A percentile compares a stretch with the other conserved stretches of the same genome.
phyloP scores from a whole-genome alignment of 2,888 invertebrate species.

The Troglohyphantes excavatus region DNA sequence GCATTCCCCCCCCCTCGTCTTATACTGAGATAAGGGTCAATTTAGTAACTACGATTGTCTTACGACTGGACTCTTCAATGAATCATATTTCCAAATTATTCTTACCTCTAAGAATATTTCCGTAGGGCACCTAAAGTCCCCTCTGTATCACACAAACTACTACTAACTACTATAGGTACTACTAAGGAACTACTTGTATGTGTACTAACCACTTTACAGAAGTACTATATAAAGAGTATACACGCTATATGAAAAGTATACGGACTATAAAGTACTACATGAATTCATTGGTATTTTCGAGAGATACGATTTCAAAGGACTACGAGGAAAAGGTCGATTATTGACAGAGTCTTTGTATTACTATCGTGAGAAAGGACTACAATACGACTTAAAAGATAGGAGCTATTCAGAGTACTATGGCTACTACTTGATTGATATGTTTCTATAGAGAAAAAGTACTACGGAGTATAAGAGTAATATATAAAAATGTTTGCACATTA shows the following conservation, averaged over 20 bases:
- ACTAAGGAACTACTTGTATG: constrained; percentile 39
- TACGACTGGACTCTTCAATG: neutral
- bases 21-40: too few species aligned
- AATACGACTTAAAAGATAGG: constrained; percentile 6
- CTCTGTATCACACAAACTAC: constrained; percentile 39
- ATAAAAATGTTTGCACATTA: neutral
- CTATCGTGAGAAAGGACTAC: constrained; percentile 9
- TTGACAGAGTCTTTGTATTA: neutral
- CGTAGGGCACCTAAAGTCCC: constrained; percentile 38
- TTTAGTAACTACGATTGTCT: too few species aligned
- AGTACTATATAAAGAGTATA: constrained; percentile 3
- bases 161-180: constrained; percentile 71
- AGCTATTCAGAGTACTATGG: constrained; percentile 34
- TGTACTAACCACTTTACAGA: constrained; percentile 6
- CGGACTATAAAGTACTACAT: constrained; percentile 4
- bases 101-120: constrained; percentile 56
- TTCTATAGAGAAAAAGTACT: constrained; percentile 39
- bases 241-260: constrained; percentile 32
- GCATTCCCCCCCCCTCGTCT: too few species aligned
- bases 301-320: constrained; percentile 6
- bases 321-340: constrained; percentile 15
- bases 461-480: constrained; percentile 35
- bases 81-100: constrained; percentile 27
- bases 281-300: constrained; percentile 1
- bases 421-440: constrained; percentile 54